Percentiles rank a stretch among this genome's conserved stretches.
phyloP scores from a whole-genome alignment of 1,140 invertebrate species.

The Bombus difficillimus region DNA sequence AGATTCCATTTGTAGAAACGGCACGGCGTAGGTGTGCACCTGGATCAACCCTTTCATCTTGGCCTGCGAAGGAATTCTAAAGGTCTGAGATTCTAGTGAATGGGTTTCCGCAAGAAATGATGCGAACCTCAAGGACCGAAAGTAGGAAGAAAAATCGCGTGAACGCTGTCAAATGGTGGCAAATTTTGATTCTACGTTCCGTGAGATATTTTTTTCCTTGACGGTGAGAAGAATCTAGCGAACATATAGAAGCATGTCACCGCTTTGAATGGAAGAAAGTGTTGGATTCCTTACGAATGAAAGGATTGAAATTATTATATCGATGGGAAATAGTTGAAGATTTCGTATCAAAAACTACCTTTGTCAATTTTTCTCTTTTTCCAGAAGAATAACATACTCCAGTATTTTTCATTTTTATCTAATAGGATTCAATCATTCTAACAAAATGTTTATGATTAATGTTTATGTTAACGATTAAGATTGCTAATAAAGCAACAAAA shows the following conservation, averaged over 20 bases:
- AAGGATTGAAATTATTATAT: not conserved
- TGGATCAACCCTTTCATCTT: constrained; percentile 49
- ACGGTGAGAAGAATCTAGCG: not conserved
- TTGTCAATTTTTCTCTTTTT: not conserved
- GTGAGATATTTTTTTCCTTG: constrained; percentile 19
- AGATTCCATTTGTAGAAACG: constrained; percentile 44
- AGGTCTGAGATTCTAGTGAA: constrained; percentile 18
- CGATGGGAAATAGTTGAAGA: not conserved
- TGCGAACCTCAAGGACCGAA: not conserved
- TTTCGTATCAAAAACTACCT: not conserved
- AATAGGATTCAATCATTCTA: not conserved
- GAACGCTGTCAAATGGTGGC: constrained; percentile 14
- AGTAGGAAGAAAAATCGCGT: constrained; percentile 12
- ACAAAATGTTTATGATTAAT: not conserved
- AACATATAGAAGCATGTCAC: not conserved
- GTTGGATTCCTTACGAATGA: not conserved
- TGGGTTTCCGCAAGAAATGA: constrained; percentile 14
- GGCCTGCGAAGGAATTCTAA: constrained; percentile 7
- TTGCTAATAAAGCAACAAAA: too few species aligned
- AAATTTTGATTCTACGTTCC: constrained; percentile 33
- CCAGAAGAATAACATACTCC: too few species aligned
- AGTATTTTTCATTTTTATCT: not conserved
- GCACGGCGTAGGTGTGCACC: constrained; percentile 46
- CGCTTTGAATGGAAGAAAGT: not conserved
- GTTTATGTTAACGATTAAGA: too few species aligned